Percentiles rank a stretch among this genome's conserved stretches.
phyloP scores from a whole-genome alignment of 2,888 invertebrate genomes.

The Elgonia sp. region DNA sequence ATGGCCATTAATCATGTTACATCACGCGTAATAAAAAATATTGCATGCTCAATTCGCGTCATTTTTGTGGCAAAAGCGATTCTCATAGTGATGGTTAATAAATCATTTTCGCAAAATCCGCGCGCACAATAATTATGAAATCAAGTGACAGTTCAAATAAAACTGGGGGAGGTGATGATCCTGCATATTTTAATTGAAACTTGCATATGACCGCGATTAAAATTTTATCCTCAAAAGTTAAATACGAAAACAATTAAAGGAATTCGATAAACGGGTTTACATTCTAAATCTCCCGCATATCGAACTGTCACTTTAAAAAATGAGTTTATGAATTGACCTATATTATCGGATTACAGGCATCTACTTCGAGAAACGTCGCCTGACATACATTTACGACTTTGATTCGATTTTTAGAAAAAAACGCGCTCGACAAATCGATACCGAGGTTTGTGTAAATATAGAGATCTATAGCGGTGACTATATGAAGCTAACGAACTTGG shows the following conservation, averaged over 20 bases:
- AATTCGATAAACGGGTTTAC: constrained; percentile 50
- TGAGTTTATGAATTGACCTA: constrained; percentile 65
- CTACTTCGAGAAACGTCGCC: constrained; percentile 26
- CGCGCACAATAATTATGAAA: constrained; percentile 25
- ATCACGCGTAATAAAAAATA: constrained; percentile 63
- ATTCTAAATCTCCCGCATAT: constrained; percentile 43
- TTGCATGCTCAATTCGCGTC: constrained; percentile 40
- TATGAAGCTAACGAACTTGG: constrained; percentile 45
- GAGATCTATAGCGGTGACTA: constrained; percentile 36
- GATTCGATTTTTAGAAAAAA: constrained; percentile 12
- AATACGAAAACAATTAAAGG: constrained; percentile 54
- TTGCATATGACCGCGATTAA: constrained; percentile 17
- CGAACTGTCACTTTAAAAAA: constrained; percentile 63
- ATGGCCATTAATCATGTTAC: constrained; percentile 67
- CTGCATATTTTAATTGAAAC: constrained; percentile 32
- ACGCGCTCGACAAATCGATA: constrained; percentile 35
- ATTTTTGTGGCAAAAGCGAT: constrained; percentile 30
- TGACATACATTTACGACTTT: constrained; percentile 31
- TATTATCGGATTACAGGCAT: constrained; percentile 59
- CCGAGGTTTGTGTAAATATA: constrained; percentile 10
- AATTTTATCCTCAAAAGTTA: constrained; percentile 24
- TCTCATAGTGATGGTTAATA: constrained; percentile 15
- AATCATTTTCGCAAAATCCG: constrained; percentile 22
- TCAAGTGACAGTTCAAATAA: background rate
- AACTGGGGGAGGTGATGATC: too few species aligned